Evolutionary conservation across 64 coral and sea anemone species (phyloP).

Genomic region (Stichodactyla mertensii): DNA sequence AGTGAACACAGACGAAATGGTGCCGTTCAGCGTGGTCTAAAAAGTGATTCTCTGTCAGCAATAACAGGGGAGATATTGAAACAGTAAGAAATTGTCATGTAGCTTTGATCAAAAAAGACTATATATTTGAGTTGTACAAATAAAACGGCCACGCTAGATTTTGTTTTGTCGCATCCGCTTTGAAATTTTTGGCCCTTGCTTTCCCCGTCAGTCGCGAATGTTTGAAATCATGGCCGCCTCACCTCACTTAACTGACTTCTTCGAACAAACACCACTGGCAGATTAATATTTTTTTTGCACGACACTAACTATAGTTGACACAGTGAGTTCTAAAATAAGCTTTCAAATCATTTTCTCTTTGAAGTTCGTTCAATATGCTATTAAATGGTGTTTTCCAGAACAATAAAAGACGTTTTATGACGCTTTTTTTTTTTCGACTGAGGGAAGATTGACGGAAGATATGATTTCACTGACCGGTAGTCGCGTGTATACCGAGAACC

Average conservation of each 20-base stretch:
- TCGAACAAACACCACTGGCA: background rate
- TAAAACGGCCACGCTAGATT: no score
- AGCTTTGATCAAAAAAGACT: no score
- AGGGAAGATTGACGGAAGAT: background rate
- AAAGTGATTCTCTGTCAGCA: background rate
- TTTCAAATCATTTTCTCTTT: background rate
- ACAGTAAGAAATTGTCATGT: background rate
- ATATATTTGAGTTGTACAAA: no score
- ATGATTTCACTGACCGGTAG: background rate
- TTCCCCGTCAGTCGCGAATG: background rate
- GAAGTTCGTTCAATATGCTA: no score
- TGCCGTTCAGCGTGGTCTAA: conserved; percentile 1
- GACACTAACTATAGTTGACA: background rate
- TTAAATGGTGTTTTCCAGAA: background rate
- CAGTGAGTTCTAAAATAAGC: background rate
- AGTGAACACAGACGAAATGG: background rate
- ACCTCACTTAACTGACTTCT: background rate
- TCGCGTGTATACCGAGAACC: background rate
- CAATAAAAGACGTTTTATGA: background rate
- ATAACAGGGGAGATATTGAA: background rate
- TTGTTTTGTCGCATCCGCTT: no score
- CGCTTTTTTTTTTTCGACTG: background rate
- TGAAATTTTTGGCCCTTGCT: background rate
- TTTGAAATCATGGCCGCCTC: background rate
- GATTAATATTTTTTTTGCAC: background rate